Evolutionary conservation across 2,888 invertebrate genomes (phyloP).

Genomic region (Ectobius pallidus): DNA sequence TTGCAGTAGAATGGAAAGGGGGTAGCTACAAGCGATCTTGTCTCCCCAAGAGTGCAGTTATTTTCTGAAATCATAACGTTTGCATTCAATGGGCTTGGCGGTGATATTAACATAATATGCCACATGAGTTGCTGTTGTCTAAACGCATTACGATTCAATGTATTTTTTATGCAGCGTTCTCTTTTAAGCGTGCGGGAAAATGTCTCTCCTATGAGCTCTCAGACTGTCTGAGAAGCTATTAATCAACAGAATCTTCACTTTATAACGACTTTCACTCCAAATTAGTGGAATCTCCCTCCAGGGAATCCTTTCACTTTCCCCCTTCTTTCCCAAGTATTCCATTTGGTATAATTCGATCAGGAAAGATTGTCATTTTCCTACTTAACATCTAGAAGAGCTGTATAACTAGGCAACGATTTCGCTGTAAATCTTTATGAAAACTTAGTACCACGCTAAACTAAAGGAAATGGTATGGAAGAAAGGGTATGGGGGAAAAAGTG

Average conservation of each 20-base stretch:
- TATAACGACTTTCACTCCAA: conserved; percentile 33
- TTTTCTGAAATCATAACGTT: too few species aligned
- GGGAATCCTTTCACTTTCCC: conserved; percentile 2
- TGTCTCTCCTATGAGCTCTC: neutral
- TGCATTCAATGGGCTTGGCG: too few species aligned
- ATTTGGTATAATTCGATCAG: conserved; percentile 21
- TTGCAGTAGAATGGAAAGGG: too few species aligned
- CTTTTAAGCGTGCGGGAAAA: neutral
- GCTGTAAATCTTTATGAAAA: neutral
- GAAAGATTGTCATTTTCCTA: conserved; percentile 16
- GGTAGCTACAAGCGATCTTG: too few species aligned
- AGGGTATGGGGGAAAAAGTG: too few species aligned
- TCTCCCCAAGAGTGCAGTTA: too few species aligned
- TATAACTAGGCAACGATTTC: neutral
- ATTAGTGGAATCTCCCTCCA: conserved; percentile 31
- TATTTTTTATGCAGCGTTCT: conserved; percentile 15
- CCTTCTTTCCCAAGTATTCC: neutral
- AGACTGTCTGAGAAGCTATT: conserved; percentile 5
- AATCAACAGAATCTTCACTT: conserved; percentile 26
- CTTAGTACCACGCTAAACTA: neutral
- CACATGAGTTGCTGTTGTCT: neutral
- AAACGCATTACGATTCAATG: neutral
- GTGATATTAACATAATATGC: neutral
- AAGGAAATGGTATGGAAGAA: conserved; percentile 18
- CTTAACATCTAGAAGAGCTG: neutral